A percentile compares a stretch with the other conserved stretches of the same genome.
phyloP scores from a whole-genome alignment of 1,140 invertebrate species.

The Trichogramma pretiosum region DNA sequence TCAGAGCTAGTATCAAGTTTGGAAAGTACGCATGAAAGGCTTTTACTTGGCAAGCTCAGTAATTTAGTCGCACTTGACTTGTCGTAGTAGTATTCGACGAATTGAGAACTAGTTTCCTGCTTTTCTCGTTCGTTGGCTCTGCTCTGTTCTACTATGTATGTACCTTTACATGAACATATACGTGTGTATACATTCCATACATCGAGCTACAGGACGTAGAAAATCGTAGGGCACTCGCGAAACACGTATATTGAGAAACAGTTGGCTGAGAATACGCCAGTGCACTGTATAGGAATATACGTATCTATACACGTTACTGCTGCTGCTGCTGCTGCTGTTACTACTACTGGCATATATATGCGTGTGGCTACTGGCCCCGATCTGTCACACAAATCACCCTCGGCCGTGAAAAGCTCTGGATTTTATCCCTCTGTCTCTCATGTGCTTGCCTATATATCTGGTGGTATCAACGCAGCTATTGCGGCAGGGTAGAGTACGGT shows the following conservation, averaged over 20 bases:
- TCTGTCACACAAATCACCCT: conserved; percentile 20
- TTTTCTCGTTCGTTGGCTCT: no score
- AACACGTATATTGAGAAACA: conserved; percentile 9
- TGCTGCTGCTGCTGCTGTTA: conserved; percentile 12
- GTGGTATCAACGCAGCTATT: conserved; percentile 3
- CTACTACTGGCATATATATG: no score
- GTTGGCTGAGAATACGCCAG: not conserved
- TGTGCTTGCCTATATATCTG: conserved; percentile 6
- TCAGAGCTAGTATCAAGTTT: no score
- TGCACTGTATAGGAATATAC: conserved; percentile 3
- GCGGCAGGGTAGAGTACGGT: not conserved
- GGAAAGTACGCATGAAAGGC: no score
- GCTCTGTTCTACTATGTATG: no score
- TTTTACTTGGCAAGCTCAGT: no score
- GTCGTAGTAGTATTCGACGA: no score
- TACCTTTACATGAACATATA: no score
- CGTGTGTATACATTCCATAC: no score
- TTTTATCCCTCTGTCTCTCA: not conserved
- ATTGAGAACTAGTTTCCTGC: no score
- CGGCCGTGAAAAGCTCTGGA: conserved; percentile 1
- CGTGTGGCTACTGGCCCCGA: conserved; percentile 12
- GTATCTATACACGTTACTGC: conserved; percentile 18
- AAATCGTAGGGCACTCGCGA: not conserved
- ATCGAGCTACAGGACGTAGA: no score
- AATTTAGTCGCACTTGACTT: no score